These are phyloP conservation scores for Taxidea taxus DNA, from an alignment of 2,113 vertebrate species.

Conservation along the genomic window DNA sequence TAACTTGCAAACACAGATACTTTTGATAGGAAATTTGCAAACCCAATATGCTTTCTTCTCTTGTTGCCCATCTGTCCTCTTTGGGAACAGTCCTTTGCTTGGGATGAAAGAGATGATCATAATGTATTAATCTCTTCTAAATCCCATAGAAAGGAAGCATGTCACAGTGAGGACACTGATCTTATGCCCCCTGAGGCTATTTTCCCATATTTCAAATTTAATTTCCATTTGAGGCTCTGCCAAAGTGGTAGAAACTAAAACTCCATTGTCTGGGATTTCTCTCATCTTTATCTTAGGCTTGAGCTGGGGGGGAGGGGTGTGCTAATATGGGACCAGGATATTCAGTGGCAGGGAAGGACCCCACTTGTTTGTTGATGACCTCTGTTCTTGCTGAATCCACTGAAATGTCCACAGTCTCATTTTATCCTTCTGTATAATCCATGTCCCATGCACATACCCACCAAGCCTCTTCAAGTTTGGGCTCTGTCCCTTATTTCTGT, in stretches of 20 bases:
- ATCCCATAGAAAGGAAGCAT: background rate
- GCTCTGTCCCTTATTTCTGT: background rate
- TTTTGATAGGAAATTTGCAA: background rate
- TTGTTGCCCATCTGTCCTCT: background rate
- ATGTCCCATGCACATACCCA: no score
- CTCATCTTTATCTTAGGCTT: background rate
- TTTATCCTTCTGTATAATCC: background rate
- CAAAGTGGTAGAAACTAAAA: background rate
- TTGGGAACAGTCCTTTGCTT: background rate
- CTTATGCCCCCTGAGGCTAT: background rate
- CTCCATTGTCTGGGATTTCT: background rate
- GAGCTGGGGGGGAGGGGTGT: no score
- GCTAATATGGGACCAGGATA: background rate
- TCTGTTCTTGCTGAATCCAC: background rate
- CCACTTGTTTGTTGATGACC: background rate
- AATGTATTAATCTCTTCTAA: background rate
- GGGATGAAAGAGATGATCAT: background rate
- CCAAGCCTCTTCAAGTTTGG: background rate
- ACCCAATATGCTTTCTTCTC: background rate
- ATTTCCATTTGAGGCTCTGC: background rate
- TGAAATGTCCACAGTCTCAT: background rate
- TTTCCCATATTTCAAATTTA: background rate
- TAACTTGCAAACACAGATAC: background rate
- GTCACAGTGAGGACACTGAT: background rate
- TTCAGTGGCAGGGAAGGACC: background rate